These are phyloP conservation scores for Acanthosepion pharaonis DNA, from an alignment of 2,888 invertebrate genomes.

Conservation along the genomic window DNA sequence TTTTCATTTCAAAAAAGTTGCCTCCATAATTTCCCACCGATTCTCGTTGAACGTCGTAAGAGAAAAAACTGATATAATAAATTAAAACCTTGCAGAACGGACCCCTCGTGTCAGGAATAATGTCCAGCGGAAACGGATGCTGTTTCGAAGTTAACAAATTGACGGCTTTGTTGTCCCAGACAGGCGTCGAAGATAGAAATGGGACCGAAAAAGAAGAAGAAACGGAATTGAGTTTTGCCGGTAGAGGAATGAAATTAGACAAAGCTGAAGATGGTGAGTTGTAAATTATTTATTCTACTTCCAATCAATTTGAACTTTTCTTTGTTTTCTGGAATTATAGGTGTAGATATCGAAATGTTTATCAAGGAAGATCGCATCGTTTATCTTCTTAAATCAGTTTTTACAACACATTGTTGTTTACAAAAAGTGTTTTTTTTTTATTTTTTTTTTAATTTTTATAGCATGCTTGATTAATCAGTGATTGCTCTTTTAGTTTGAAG, in stretches of 20 bases:
- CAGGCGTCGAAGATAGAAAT: background rate
- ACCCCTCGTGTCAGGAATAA: background rate
- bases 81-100: background rate
- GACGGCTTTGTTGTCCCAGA: background rate
- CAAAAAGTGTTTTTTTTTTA: no score
- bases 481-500: no score
- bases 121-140: background rate
- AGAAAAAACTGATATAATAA: background rate
- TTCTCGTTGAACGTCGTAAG: background rate
- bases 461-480: no score
- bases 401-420: no score
- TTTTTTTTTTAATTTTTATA: no score
- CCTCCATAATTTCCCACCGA: background rate
- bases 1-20: background rate
- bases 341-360: no score
- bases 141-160: background rate
- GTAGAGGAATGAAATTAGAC: slow-evolving; percentile 85
- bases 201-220: slow-evolving; percentile 63
- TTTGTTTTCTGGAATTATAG: no score
- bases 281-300: slow-evolving; percentile 48
- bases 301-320: no score
- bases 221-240: slow-evolving; percentile 84
- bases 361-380: no score
- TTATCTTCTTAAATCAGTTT: no score
- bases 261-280: slow-evolving; percentile 84